Percentiles rank a stretch among this genome's conserved stretches.
Evolutionary conservation across 2,888 invertebrate species (phyloP).

Genomic region (Sylvicola cinctus): DNA sequence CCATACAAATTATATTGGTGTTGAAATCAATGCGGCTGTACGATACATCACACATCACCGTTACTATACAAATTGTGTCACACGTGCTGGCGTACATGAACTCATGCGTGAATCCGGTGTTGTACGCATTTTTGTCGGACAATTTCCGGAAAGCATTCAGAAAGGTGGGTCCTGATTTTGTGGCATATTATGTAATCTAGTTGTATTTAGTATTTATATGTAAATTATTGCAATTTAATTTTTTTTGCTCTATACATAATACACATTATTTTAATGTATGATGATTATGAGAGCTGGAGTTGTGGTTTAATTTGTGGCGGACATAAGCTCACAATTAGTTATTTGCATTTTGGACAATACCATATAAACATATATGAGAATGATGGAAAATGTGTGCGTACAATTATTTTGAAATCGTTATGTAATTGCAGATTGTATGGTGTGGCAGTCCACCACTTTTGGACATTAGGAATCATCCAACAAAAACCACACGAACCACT

Average conservation of each 20-base stretch:
- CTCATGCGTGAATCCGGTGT: conserved; percentile 83
- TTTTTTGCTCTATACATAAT: not conserved
- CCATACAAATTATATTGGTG: conserved; percentile 72
- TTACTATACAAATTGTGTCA: conserved; percentile 55
- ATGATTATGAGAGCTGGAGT: not conserved
- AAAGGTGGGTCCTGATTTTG: conserved; percentile 26
- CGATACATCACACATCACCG: conserved; percentile 43
- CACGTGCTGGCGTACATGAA: conserved; percentile 81
- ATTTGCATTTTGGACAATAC: not conserved
- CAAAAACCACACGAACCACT: conserved; percentile 44
- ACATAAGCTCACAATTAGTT: no score
- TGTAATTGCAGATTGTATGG: conserved; percentile 24
- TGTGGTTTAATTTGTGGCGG: no score
- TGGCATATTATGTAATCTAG: not conserved
- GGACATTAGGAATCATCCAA: conserved; percentile 25
- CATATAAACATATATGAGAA: not conserved
- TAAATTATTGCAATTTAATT: not conserved
- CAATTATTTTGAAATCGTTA: no score
- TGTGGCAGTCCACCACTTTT: conserved; percentile 22
- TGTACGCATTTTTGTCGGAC: conserved; percentile 86
- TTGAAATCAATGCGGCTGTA: conserved; percentile 54
- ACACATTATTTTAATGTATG: not conserved
- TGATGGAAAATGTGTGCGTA: no score
- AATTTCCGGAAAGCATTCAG: conserved; percentile 82
- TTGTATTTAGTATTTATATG: not conserved